phyloP scores from a whole-genome alignment of 2,113 vertebrate species.

The Litocranius walleri region DNA sequence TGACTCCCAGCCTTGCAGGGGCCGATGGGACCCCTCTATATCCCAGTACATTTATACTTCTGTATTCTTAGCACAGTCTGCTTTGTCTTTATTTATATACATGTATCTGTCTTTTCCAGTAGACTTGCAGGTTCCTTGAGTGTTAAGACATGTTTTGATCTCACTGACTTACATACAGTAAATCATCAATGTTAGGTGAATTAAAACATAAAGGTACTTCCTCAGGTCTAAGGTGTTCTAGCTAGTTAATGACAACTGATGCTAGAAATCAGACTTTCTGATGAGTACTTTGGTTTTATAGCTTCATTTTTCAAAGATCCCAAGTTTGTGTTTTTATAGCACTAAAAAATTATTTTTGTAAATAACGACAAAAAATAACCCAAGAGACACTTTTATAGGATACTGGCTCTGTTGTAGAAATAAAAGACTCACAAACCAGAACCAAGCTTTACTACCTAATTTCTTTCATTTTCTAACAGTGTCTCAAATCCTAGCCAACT shows the following conservation, averaged over 20 bases:
- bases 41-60: background rate
- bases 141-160: background rate
- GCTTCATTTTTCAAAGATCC: background rate
- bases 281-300: constrained; percentile 1
- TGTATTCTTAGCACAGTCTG: background rate
- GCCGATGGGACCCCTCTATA: background rate
- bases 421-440: background rate
- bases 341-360: background rate
- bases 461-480: constrained; percentile 13
- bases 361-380: background rate
- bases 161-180: background rate
- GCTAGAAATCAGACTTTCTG: background rate
- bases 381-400: background rate
- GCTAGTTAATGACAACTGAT: background rate
- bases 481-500: background rate
- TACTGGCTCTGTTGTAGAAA: constrained; percentile 17
- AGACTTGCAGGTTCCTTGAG: background rate
- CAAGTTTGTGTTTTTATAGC: background rate
- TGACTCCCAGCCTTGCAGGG: background rate
- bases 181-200: background rate
- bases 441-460: background rate
- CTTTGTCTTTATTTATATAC: background rate
- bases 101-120: background rate
- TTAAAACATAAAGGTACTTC: background rate
- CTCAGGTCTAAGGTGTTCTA: background rate